Conservation (phyloP, 2,888 invertebrate genomes). For the Hirtodrosophila duncani region DNA sequence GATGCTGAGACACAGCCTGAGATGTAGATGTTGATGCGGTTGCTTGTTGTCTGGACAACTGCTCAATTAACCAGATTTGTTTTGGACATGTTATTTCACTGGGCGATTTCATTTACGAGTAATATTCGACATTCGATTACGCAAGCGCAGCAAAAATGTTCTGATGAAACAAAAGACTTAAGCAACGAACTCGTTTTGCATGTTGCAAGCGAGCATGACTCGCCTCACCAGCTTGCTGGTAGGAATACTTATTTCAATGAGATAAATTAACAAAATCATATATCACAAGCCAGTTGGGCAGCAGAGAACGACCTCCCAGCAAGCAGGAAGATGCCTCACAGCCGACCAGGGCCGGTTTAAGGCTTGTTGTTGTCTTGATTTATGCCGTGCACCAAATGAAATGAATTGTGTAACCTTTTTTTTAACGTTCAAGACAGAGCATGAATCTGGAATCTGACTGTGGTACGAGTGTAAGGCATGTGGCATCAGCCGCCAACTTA, state of each 20-base stretch:
- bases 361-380: slow-evolving; percentile 67
- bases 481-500: slow-evolving; percentile 41
- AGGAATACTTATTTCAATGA: slow-evolving; percentile 45
- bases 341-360: slow-evolving; percentile 20
- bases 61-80: slow-evolving; percentile 66
- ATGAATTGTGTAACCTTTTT: slow-evolving; percentile 70
- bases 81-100: slow-evolving; percentile 24
- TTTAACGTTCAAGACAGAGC: slow-evolving; percentile 26
- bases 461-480: slow-evolving; percentile 11
- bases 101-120: slow-evolving; percentile 49
- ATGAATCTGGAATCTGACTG: slow-evolving; percentile 18
- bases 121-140: slow-evolving; percentile 56
- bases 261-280: slow-evolving; percentile 68
- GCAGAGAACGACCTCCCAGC: slow-evolving; percentile 58
- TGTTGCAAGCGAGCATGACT: slow-evolving; percentile 4
- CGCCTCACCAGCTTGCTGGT: background rate
- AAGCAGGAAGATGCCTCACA: slow-evolving; percentile 33
- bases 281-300: slow-evolving; percentile 53
- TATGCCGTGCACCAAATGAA: slow-evolving; percentile 72
- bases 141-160: slow-evolving; percentile 47
- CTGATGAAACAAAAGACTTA: slow-evolving; percentile 54
- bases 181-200: slow-evolving; percentile 55
- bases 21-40: slow-evolving; percentile 7
- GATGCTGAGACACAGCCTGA: background rate
- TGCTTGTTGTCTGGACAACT: slow-evolving; percentile 23